Base-by-base conservation (phyloP, 1,140 invertebrate species). In the Drosophila rufa region DNA sequence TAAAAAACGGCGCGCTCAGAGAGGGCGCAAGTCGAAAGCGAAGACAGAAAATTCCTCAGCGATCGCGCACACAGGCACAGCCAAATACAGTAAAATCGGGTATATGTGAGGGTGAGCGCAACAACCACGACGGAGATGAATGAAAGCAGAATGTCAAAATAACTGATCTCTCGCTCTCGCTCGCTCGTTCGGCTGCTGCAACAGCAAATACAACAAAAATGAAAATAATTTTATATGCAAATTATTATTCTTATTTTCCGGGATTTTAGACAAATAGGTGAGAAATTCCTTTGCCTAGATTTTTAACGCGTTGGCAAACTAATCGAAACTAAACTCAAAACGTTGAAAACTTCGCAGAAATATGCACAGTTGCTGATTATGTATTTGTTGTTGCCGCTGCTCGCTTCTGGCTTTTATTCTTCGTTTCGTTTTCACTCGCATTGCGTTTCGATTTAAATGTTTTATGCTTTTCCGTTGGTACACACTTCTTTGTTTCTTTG, bases 111-210 rank as follows among this genome's bases (percentile, higher is more conserved):
- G 17, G 76, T 71, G 82, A 83, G 80, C 67, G 81, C 68, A 79
- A 70, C 67, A 82, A 76, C 68, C 61, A 73, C 78, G 82, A 84
- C 81, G 84, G 84, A 87, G 84, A 87, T 87, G 84, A 87, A 87
- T 87, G 85, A 90, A 87, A 90, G 84, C 85, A 84, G 80, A 87
- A 87, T 87, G 80, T 90, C 84, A 87, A 90, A 87, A 87, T 80
- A 84, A 59, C 61, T 65, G 56, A 60, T 56, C 57, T 65, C 66
- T 58, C 69, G 67, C 69, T 64, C 61, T 48, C 22, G 40, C 56
- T 75, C 69, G 17, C 36, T 75, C 38, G 27, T 53, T 59, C 58
- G 81, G 75, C 79, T 85, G 83, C 83, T 74, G 84, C 84, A 85
- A 79, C 75, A 77, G 67, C 68, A 79, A 79, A 51, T 80, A 74